These are phyloP conservation scores for Hirtodrosophila trivittata DNA, from an alignment of 2,888 invertebrate genomes.

Conservation along the genomic window DNA sequence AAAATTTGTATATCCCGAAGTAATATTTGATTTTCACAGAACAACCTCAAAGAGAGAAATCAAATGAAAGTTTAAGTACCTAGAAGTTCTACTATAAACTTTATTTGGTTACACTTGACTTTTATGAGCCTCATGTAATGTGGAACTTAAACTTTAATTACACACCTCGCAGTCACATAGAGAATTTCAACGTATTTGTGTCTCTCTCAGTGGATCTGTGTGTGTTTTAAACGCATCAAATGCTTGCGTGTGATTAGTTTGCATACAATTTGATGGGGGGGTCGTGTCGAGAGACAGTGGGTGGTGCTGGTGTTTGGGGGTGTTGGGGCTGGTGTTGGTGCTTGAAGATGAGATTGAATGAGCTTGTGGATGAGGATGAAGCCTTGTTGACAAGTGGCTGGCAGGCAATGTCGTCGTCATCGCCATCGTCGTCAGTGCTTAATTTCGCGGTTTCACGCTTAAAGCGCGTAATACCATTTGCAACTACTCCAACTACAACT, in stretches of 20 bases:
- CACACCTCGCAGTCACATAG: slow-evolving; percentile 32
- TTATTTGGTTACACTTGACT: too few relatives aligned
- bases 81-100: too few relatives aligned
- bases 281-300: neutral
- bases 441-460: slow-evolving; percentile 69
- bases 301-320: slow-evolving; percentile 3
- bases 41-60: too few relatives aligned
- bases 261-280: slow-evolving; percentile 66
- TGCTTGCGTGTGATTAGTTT: slow-evolving; percentile 78
- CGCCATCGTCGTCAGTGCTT: slow-evolving; percentile 50
- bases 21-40: too few relatives aligned
- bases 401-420: slow-evolving; percentile 38
- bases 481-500: slow-evolving; percentile 43
- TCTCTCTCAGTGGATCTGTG: slow-evolving; percentile 25
- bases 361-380: slow-evolving; percentile 50
- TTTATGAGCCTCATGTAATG: too few relatives aligned
- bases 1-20: too few relatives aligned
- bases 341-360: slow-evolving; percentile 56
- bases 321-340: slow-evolving; percentile 13
- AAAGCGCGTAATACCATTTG: slow-evolving; percentile 50
- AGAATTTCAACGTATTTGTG: slow-evolving; percentile 30
- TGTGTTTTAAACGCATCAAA: slow-evolving; percentile 76
- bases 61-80: too few relatives aligned
- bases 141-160: neutral
- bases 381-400: slow-evolving; percentile 73